Conservation (phyloP, 2,888 invertebrate genomes). For the Torymus auratus region DNA sequence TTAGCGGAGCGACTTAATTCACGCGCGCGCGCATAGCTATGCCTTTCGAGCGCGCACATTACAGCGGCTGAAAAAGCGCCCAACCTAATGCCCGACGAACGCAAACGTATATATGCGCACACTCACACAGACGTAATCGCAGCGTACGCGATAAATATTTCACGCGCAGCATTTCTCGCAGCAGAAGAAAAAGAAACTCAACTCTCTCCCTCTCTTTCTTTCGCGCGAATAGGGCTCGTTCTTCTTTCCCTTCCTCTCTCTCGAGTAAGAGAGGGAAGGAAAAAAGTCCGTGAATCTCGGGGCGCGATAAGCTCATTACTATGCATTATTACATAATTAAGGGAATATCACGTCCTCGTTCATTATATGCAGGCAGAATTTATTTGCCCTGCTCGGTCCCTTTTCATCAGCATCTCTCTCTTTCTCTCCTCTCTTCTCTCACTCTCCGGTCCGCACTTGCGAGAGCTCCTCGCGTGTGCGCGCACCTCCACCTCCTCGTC, state of each 20-base stretch:
- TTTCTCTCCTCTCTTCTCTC: slow-evolving; percentile 1
- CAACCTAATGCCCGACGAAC: slow-evolving; percentile 23
- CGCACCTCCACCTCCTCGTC: slow-evolving; percentile 13
- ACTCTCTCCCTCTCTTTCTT: neutral
- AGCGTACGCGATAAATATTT: slow-evolving; percentile 45
- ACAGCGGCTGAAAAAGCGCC: slow-evolving; percentile 39
- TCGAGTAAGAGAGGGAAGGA: neutral
- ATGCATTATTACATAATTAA: slow-evolving; percentile 59
- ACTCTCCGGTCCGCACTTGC: slow-evolving; percentile 1
- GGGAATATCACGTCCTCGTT: slow-evolving; percentile 56
- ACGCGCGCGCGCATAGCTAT: neutral
- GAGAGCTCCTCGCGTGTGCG: neutral
- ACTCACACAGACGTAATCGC: neutral
- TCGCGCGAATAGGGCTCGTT: too few species aligned
- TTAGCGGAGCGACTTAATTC: slow-evolving; percentile 36
- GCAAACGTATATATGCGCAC: neutral
- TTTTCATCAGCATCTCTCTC: slow-evolving; percentile 36
- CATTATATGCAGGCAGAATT: slow-evolving; percentile 54
- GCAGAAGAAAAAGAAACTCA: slow-evolving; percentile 26
- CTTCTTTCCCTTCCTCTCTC: neutral
- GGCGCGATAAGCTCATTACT: slow-evolving; percentile 57
- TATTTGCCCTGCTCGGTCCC: slow-evolving; percentile 46
- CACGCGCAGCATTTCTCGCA: slow-evolving; percentile 19
- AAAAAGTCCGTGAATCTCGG: slow-evolving; percentile 40
- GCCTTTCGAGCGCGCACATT: slow-evolving; percentile 9